Evolutionary conservation across 2,888 invertebrate genomes (phyloP).

Genomic region (Pristionchus arcanus): DNA sequence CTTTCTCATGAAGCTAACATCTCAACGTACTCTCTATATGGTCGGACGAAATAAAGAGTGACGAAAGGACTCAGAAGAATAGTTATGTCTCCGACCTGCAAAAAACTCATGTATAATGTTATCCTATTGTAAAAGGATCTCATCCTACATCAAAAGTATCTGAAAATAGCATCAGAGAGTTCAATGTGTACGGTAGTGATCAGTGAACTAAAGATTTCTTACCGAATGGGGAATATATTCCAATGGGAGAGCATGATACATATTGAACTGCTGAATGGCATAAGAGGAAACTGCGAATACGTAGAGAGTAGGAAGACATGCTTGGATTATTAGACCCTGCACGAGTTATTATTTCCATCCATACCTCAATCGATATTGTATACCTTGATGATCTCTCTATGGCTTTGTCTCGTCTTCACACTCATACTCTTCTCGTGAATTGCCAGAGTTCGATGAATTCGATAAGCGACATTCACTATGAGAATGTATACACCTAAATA

Average conservation of each 20-base stretch:
- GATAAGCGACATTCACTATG: conserved; percentile 1
- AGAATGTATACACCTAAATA: not conserved
- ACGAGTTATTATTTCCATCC: not conserved
- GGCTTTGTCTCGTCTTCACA: not conserved
- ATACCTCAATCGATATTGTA: not conserved
- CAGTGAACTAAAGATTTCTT: not conserved
- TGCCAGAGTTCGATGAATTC: conserved; percentile 15
- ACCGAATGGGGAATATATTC: conserved; percentile 12
- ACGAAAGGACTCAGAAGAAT: conserved; percentile 20
- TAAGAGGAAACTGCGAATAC: conserved; percentile 24
- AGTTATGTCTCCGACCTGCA: conserved; percentile 26
- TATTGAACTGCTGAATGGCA: conserved; percentile 34
- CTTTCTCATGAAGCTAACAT: not conserved
- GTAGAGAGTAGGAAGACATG: conserved; percentile 24
- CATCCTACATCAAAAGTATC: not conserved
- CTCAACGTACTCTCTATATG: conserved; percentile 32
- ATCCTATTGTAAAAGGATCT: not conserved
- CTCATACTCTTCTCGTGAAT: conserved; percentile 26
- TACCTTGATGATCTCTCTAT: conserved; percentile 37
- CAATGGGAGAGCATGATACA: not conserved
- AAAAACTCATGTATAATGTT: not conserved
- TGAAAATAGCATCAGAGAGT: not conserved
- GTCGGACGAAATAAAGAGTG: conserved; percentile 35
- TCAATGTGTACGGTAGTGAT: not conserved
- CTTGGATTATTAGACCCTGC: conserved; percentile 36